Base-by-base conservation (phyloP, 64 coral and sea anemone species). In the Catalaphyllia jardinei region DNA sequence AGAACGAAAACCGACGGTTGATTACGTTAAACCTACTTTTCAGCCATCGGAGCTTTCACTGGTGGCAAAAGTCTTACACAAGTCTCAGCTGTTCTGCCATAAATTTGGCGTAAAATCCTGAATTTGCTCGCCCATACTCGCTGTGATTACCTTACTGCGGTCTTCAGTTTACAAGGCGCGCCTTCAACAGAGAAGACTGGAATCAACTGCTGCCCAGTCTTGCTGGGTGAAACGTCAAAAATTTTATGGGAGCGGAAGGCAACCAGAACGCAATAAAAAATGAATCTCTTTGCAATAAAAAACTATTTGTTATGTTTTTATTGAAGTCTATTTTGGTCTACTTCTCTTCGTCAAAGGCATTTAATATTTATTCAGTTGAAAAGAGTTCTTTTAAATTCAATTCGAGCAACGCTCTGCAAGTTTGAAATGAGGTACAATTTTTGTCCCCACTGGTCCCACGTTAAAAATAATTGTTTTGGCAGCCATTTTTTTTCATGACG, bases 21-120 rank as follows among this genome's bases (percentile, higher is more conserved):
- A 71, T 67, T 71, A 12, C 29, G 39, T 17, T 52, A 27, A 85
- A 71, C 81, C 42, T 85, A 85, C 81, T 85, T 85, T 33, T 85
- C 81, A 85, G 81, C 81, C 81, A 85, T 85, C 51, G 22, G 24
- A 22, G 81, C 8, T 71, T 71, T 28, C 22, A 19, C 49, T 85
- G 62, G 33, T 85, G 20, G 6, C 10, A 16, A 71, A 42, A 13
- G 27, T 50, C 38, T 39, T 16, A 64, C 18, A 49, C n/a, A 39
- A 16, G 16, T 6, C 24, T 71, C 63, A 85, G 33, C 9, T 12
- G 38, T 71, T 71, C n/a, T 71, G 64, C 81, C 81, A 85, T 85
- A 71, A 69, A n/a, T 46, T 85, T 14, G 11, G 49, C 0, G 62
- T 51, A 50, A 85, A 51, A 71, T 31, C 33, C 35, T 71, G 12